Base-by-base conservation (phyloP, 53 echinoderm and acorn worm species). In the Stichopus horrens region DNA sequence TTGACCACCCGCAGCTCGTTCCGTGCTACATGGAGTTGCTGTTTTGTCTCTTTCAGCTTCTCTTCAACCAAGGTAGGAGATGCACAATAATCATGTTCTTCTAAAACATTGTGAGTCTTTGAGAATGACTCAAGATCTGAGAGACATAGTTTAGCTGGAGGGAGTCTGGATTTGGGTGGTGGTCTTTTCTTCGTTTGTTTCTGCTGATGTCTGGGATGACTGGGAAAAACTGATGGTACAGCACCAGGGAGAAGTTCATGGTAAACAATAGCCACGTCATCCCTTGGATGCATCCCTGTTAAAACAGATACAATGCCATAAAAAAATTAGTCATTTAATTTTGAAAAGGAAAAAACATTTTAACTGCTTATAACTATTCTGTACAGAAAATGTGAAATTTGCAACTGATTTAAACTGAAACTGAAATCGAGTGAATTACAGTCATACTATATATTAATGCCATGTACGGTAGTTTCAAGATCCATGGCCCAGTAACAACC, bases 281-380 rank as follows among this genome's bases (percentile, higher is more conserved):
- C 89, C 89, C 87, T 89, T 55, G 89, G 92, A 86, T 89, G 89
- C 4, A 86, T 80, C 55, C 89, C 89, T 92, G 80, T 67, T 76
- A 21, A 76, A 76, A 76, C 76, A 76, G 76, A 21, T 76, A 76
- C 37, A 76, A 76, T 76, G 76, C 76, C 52, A 21, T 76, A 76
- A 76, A 76, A n/a, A n/a, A 76, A 76, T 76, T 76, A n/a, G 4
- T 76, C 52, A 76, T 76, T 5, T 76, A 21, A 76, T 75, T 76
- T 51, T 75, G 75, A 75, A 75, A 19, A 74, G 59, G 59, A 59
- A 59, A 8, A 59, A 9, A 9, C 14, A 4, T 60, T 5, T 59
- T 59, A 59, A 74, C 75, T 75, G 75, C 21, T 75, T 75, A 75
- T 75, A 75, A 75, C 75, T 75, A 75, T 75, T 75, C 75, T 75